phyloP scores from a whole-genome alignment of 2,797 vertebrate species.

The Eutrigla gurnardus region DNA sequence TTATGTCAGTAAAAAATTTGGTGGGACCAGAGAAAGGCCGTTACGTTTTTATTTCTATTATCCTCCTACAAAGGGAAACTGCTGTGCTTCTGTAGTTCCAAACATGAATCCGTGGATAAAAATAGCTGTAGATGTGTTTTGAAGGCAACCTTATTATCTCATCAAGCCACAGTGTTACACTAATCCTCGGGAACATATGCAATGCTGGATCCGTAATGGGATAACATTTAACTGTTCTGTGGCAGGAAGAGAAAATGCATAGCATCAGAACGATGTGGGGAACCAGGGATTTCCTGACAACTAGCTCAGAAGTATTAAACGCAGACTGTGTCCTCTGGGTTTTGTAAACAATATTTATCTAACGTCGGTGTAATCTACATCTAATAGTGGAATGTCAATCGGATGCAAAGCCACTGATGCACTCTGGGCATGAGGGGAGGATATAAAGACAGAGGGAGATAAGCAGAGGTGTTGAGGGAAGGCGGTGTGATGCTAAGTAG shows the following conservation, averaged over 20 bases:
- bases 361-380: slow-evolving; percentile 57
- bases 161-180: background rate
- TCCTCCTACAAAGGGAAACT: background rate
- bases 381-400: slow-evolving; percentile 58
- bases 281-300: slow-evolving; percentile 22
- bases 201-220: background rate
- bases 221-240: slow-evolving; percentile 1
- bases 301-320: slow-evolving; percentile 16
- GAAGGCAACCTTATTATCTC: background rate
- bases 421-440: slow-evolving; percentile 16
- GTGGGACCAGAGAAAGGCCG: background rate
- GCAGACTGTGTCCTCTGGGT: slow-evolving; percentile 35
- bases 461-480: slow-evolving; percentile 2
- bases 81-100: background rate
- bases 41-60: background rate
- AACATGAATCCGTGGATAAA: background rate
- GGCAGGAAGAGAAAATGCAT: background rate
- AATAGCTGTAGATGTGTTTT: background rate
- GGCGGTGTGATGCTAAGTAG: slow-evolving; percentile 45
- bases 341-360: slow-evolving; percentile 52
- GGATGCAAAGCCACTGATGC: slow-evolving; percentile 58
- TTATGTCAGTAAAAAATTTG: background rate
- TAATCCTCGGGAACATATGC: background rate
- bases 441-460: slow-evolving; percentile 24
- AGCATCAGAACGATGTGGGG: background rate